Evolutionary conservation across 2,113 vertebrate species (phyloP).

Genomic region (Oriolus oriolus): DNA sequence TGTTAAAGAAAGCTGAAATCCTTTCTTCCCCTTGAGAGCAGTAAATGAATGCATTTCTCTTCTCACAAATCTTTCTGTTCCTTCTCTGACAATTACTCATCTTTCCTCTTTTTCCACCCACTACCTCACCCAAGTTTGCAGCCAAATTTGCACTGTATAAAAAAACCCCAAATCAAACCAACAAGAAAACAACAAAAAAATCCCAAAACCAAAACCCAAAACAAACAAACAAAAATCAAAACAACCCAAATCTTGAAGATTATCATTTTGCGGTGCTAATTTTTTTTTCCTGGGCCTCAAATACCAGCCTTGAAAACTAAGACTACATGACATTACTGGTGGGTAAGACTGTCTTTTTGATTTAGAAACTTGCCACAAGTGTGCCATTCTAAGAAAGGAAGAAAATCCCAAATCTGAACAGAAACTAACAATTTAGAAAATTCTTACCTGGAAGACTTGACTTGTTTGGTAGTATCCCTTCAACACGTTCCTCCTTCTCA

Average conservation of each 20-base stretch:
- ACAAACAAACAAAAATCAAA: neutral
- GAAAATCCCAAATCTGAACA: neutral
- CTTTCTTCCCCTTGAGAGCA: neutral
- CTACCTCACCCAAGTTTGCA: neutral
- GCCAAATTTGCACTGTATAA: neutral
- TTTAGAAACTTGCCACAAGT: neutral
- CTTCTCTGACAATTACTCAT: neutral
- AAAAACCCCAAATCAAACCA: neutral
- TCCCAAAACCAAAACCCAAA: neutral
- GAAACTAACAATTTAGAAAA: neutral
- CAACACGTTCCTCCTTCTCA: conserved; percentile 64
- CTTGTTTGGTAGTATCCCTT: conserved; percentile 36
- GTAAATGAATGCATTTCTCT: neutral
- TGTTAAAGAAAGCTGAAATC: neutral
- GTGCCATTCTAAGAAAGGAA: neutral
- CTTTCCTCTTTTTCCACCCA: neutral
- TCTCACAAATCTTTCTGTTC: neutral
- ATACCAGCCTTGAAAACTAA: neutral
- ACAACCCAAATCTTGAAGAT: accelerated
- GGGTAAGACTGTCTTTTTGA: neutral
- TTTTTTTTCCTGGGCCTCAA: neutral
- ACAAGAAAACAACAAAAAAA: neutral
- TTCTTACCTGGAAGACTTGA: conserved; percentile 66
- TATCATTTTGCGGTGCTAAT: accelerated
- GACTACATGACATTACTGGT: neutral